phyloP scores from a whole-genome alignment of 2,113 vertebrate genomes.

The Nesogale talazaci region DNA sequence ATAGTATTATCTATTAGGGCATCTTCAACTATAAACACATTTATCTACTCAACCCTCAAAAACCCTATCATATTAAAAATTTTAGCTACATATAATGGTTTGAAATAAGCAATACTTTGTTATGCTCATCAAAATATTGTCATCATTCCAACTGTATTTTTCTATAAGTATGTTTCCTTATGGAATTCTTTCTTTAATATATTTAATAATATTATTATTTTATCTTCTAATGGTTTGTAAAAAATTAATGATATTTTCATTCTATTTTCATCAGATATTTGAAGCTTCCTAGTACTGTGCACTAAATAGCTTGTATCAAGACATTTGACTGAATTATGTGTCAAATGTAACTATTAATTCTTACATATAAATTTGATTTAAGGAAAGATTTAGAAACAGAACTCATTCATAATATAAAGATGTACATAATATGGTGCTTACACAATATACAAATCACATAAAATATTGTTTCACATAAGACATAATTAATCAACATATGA shows the following conservation, averaged over 20 bases:
- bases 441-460: not conserved
- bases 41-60: not conserved
- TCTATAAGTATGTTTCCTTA: not conserved
- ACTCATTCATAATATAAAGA: not conserved
- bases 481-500: not conserved
- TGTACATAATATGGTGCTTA: not conserved
- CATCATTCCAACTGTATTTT: not conserved
- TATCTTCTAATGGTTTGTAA: not conserved
- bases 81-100: not conserved
- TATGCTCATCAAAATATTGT: not conserved
- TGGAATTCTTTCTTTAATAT: not conserved
- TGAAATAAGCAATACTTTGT: not conserved
- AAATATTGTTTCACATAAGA: not conserved
- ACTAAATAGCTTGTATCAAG: not conserved
- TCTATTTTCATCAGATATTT: too few species aligned
- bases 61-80: not conserved
- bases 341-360: not conserved
- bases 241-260: too few species aligned
- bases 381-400: not conserved
- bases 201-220: not conserved
- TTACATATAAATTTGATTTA: not conserved
- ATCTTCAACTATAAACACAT: not conserved
- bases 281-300: not conserved
- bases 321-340: not conserved
- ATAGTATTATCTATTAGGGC: not conserved